phyloP scores from a whole-genome alignment of 1,140 invertebrate genomes.

The Planococcus citri region DNA sequence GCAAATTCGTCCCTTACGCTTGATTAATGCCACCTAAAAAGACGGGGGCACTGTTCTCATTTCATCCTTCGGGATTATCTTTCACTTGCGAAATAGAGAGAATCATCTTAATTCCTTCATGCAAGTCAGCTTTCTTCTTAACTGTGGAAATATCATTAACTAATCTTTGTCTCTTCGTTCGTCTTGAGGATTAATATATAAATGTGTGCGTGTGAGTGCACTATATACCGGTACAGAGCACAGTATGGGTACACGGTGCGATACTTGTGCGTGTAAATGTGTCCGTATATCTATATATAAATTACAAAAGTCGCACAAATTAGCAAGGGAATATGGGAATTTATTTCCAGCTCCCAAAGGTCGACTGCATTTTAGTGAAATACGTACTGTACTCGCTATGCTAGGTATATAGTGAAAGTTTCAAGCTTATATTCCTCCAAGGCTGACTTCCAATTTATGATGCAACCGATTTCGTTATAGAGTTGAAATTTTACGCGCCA shows the following conservation, averaged over 20 bases:
- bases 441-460: neutral
- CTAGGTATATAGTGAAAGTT: neutral
- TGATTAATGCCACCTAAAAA: conserved; percentile 18
- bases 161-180: neutral
- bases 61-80: conserved; percentile 14
- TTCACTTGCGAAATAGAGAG: conserved; percentile 12
- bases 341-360: neutral
- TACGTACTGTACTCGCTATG: too few relatives aligned
- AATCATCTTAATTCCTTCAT: conserved; percentile 14
- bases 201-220: neutral
- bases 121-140: conserved; percentile 19
- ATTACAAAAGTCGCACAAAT: conserved; percentile 1
- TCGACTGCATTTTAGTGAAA: neutral
- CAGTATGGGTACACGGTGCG: neutral
- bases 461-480: neutral
- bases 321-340: conserved; percentile 18
- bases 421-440: neutral
- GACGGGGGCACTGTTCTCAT: neutral
- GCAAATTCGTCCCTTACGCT: conserved; percentile 11
- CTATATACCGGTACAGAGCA: neutral
- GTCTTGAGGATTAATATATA: conserved; percentile 10
- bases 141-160: conserved; percentile 16
- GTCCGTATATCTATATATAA: neutral
- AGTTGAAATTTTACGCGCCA: too few relatives aligned
- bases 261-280: neutral